Base-by-base conservation (phyloP, 2,797 vertebrate genomes). In the Clarias pachynema region DNA sequence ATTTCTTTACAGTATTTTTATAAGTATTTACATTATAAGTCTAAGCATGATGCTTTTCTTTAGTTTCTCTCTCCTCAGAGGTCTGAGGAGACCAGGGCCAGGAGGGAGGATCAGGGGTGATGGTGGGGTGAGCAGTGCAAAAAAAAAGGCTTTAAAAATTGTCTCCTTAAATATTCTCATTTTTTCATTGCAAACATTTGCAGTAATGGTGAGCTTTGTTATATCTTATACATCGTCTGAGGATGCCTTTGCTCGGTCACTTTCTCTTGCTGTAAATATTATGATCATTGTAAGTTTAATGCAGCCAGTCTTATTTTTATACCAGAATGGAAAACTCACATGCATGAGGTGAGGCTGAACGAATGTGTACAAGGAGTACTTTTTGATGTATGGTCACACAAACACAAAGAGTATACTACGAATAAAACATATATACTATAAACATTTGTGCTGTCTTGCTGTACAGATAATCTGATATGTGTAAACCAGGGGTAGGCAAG, bases 31-130 rank as follows among this genome's bases (percentile, higher is more conserved):
- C 1, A 0, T 5, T 5, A 4, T 60, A 22, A 2, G 82, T 78
- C 56, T 86, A 49, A 5, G 3, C 5, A 5, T n/a, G 34, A 66
- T 77, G 57, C 16, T 82, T 9, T 82, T 62, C 37, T 69, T n/a
- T 56, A 78, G 34, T 40, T 10, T 82, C 20, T 82, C 85, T 15
- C 68, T 82, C 31, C 85, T 86, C n/a, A 69, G 31, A 78, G 80
- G 44, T 49, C 56, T 86, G 14, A 82, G 20, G 53, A 69, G 18
- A 78, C 73, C 72, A 20, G 37, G 59, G 0, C 80, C 85, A 62
- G 73, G 73, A 24, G 53, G n/a, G 20, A 86, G 80, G 15, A 34
- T 49, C 59, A 68, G n/a, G 53, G 29, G 40, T 16, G 62, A 82
- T 4, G 31, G 79, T 1, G 49, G 34, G 2, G 2, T 40, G 49